These are phyloP conservation scores for Apantesis nais DNA, from an alignment of 2,888 invertebrate species.

Conservation along the genomic window DNA sequence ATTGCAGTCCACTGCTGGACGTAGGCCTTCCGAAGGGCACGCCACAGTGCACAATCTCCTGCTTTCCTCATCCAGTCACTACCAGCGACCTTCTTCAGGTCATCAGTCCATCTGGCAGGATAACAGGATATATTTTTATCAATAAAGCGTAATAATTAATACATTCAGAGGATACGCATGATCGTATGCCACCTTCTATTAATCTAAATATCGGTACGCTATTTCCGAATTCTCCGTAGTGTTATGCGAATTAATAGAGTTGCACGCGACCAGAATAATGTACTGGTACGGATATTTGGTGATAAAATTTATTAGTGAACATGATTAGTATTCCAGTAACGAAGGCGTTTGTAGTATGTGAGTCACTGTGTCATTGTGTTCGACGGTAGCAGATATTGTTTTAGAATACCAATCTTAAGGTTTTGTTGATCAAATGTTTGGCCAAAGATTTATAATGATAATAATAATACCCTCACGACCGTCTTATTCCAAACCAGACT, in stretches of 20 bases:
- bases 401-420: not conserved
- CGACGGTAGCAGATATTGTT: not conserved
- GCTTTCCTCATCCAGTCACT: no score
- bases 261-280: constrained; percentile 37
- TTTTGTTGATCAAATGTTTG: not conserved
- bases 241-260: constrained; percentile 31
- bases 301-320: constrained; percentile 28
- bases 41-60: no score
- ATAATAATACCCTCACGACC: no score
- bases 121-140: not conserved
- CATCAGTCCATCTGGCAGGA: no score
- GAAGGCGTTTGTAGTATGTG: constrained; percentile 36
- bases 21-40: no score
- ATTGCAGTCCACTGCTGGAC: no score
- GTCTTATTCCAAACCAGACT: no score
- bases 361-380: constrained; percentile 42
- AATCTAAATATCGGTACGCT: not conserved
- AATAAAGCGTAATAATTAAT: no score
- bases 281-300: constrained; percentile 42
- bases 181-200: not conserved
- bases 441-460: not conserved
- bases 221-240: not conserved
- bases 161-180: not conserved
- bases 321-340: constrained; percentile 27
- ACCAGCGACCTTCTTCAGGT: no score